Conservation (phyloP, 2,113 vertebrate species). For the Phalacrocorax carbo region DNA sequence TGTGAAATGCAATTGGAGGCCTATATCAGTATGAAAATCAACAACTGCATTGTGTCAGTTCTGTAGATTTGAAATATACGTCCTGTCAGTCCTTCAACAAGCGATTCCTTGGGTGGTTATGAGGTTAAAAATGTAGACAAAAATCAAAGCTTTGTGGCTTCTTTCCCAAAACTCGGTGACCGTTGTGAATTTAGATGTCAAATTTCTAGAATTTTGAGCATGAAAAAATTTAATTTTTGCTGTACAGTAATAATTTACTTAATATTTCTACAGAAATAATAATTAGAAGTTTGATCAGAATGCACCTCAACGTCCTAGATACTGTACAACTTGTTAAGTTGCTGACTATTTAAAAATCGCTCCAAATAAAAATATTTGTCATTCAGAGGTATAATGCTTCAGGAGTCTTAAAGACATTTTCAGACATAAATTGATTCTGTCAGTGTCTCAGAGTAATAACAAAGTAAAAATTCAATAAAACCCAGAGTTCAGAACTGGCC, state of each 20-base stretch:
- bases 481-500: not conserved
- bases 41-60: not conserved
- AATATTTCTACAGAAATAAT: not conserved
- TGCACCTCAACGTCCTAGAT: not conserved
- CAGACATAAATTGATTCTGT: constrained; percentile 31
- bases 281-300: not conserved
- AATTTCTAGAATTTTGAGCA: not conserved
- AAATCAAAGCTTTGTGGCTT: not conserved
- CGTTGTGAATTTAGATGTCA: not conserved
- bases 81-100: not conserved
- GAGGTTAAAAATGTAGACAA: not conserved
- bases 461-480: constrained; percentile 40
- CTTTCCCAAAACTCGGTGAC: not conserved
- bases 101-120: not conserved
- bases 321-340: not conserved
- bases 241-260: not conserved
- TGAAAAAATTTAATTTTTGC: not conserved
- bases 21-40: not conserved
- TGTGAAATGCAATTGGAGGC: not conserved
- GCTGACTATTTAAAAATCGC: not conserved
- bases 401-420: not conserved
- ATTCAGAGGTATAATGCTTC: not conserved
- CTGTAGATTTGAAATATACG: not conserved
- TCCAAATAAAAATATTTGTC: constrained; percentile 6
- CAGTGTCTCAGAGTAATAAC: not conserved